phyloP scores from a whole-genome alignment of 2,113 vertebrate species.

The Corynorhinus townsendii region DNA sequence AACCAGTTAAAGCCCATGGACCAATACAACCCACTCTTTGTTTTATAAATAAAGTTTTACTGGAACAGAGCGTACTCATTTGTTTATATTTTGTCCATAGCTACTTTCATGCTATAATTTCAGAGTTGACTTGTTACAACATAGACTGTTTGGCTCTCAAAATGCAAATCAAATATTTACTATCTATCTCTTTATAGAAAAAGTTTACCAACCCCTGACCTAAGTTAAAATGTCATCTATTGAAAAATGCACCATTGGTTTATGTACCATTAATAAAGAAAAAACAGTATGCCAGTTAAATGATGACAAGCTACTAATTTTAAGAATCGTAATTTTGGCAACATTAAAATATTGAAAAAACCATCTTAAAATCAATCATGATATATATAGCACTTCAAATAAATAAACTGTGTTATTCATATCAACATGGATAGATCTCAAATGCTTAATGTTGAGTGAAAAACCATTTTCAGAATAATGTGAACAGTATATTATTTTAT shows the following conservation, averaged over 20 bases:
- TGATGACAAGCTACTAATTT: neutral
- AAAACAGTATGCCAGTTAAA: neutral
- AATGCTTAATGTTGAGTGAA: neutral
- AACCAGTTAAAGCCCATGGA: neutral
- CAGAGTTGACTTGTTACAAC: neutral
- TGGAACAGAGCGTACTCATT: neutral
- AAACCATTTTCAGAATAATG: neutral
- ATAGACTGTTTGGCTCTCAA: neutral
- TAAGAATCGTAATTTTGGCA: slow-evolving; percentile 1
- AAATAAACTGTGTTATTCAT: neutral
- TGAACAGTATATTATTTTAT: neutral
- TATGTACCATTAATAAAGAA: neutral
- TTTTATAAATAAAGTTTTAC: slow-evolving; percentile 25
- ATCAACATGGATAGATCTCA: neutral
- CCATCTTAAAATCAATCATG: neutral
- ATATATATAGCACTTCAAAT: neutral
- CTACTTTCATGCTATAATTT: neutral
- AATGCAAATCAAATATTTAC: neutral
- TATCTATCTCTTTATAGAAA: neutral
- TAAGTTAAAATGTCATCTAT: neutral
- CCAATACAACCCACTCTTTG: neutral
- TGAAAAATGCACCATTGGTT: neutral
- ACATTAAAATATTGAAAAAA: neutral
- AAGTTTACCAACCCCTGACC: neutral
- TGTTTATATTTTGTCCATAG: neutral